Percentiles rank a stretch among this genome's conserved stretches.
These are phyloP conservation scores for Steatornis caripensis DNA, from an alignment of 2,113 vertebrate genomes.

Conservation along the genomic window DNA sequence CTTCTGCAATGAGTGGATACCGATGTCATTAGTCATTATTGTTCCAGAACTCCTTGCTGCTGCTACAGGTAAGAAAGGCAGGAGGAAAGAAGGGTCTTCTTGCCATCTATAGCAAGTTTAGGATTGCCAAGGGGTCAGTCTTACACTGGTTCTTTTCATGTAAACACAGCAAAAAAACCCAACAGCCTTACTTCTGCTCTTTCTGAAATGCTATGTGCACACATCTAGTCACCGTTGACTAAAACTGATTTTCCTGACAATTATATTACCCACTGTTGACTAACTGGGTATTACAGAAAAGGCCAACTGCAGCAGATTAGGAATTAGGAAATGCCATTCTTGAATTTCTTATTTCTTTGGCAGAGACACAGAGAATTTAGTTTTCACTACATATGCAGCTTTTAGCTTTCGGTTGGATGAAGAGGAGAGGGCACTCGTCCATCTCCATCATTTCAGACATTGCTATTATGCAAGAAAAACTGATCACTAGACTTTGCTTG, in stretches of 20 bases:
- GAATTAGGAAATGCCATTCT: conserved; percentile 13
- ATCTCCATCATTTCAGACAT: neutral
- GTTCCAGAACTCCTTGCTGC: neutral
- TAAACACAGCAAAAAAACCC: neutral
- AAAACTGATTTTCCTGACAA: neutral
- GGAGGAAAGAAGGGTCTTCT: neutral
- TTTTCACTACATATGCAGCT: neutral
- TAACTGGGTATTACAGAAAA: neutral
- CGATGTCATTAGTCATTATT: neutral
- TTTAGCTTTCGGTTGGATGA: neutral
- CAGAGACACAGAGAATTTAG: neutral
- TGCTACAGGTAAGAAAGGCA: neutral
- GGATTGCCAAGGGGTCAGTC: neutral
- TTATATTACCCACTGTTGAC: neutral
- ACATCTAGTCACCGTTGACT: neutral
- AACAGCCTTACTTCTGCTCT: neutral
- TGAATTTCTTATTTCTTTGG: neutral
- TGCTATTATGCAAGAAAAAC: neutral
- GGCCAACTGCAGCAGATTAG: neutral
- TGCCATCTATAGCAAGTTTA: neutral
- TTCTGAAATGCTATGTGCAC: neutral
- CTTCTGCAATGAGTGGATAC: neutral
- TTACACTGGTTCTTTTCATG: neutral
- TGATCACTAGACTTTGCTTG: neutral
- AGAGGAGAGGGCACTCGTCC: neutral